Percentiles rank a stretch among this genome's conserved stretches.
Evolutionary conservation across 1,140 invertebrate genomes (phyloP).

Genomic region (Leptopilina clavipes): DNA sequence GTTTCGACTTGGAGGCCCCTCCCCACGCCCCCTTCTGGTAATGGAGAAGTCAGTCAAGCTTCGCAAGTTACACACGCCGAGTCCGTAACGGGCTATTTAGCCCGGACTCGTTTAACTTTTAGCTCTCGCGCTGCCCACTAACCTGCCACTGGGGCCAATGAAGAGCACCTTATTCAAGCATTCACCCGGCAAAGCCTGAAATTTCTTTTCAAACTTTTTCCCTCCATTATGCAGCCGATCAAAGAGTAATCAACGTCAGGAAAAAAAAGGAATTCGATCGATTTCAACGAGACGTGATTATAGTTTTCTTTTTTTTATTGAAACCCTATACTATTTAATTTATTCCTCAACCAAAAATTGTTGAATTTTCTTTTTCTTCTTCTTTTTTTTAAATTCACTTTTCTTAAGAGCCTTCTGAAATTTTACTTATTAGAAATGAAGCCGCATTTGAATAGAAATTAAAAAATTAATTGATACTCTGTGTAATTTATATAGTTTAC

Average conservation of each 20-base stretch:
- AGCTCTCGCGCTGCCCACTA: conserved; percentile 17
- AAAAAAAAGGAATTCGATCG: conserved; percentile 7
- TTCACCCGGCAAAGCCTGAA: conserved; percentile 26
- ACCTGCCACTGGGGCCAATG: conserved; percentile 25
- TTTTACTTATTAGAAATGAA: too few relatives aligned
- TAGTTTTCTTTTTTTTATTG: background rate
- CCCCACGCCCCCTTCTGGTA: too few relatives aligned
- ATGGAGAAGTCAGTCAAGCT: conserved; percentile 63
- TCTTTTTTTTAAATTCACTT: too few relatives aligned
- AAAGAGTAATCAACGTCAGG: conserved; percentile 20
- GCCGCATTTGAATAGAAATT: too few relatives aligned
- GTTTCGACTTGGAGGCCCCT: conserved; percentile 33
- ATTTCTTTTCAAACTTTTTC: conserved; percentile 15
- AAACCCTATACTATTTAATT: conserved; percentile 5
- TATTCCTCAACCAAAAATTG: background rate
- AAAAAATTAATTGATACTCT: too few relatives aligned
- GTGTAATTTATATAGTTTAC: too few relatives aligned
- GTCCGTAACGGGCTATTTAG: conserved; percentile 56
- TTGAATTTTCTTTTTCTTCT: background rate
- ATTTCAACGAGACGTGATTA: conserved; percentile 10
- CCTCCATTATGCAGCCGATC: conserved; percentile 7
- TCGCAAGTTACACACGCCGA: conserved; percentile 55
- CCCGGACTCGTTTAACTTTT: conserved; percentile 51
- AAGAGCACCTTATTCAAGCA: conserved; percentile 22
- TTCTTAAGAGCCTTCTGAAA: too few relatives aligned